Base-by-base conservation (phyloP, 2,888 invertebrate species). In the Nowickia ferox region DNA sequence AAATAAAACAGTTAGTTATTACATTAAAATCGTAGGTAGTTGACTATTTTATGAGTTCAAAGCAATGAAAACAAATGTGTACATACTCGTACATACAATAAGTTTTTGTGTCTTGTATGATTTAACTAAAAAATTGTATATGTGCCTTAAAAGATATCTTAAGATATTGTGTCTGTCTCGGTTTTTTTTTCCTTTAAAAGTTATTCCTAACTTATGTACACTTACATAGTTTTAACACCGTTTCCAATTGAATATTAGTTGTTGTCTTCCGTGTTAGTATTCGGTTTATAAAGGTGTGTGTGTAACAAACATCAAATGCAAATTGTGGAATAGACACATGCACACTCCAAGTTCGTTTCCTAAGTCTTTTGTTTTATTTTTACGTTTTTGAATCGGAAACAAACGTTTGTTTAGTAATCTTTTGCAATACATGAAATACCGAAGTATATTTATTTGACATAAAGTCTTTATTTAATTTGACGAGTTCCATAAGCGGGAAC, bases 121-220 rank as follows among this genome's bases (percentile, higher is more conserved):
- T 55, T 11, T 40, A n/a, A n/a, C 38, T 10, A n/a, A 38, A 30
- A 46, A 61, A 30, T 30, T 6, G 2, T 19, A 48, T 2, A 38
- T 57, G 40, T 72, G 13, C 38, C 48, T 57, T 22, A 51, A 78
- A 80, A 51, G 48, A 40, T 80, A 57, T 74, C 72, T 74, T 80
- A 55, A 74, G 72, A 57, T 55, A 66, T 22, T 8, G 15, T 22
- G 19, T 63, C n/a, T 63, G 30, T 9, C 42, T 78, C 15, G 42
- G 10, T 61, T 57, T 77, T n/a, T 30, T 30, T 30, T n/a, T 38
- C 9, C 8, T 22, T 44, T 57, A 11, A 19, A 15, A 61, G 9
- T 48, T 55, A 46, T 11, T 55, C 30, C 6, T 38, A n/a, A 46
- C 19, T 48, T 15, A 59, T 5, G 46, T 59, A 1, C 48, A 48